Evolutionary conservation across 2,797 vertebrate species (phyloP).

Genomic region (Rhyacichthys aspro): DNA sequence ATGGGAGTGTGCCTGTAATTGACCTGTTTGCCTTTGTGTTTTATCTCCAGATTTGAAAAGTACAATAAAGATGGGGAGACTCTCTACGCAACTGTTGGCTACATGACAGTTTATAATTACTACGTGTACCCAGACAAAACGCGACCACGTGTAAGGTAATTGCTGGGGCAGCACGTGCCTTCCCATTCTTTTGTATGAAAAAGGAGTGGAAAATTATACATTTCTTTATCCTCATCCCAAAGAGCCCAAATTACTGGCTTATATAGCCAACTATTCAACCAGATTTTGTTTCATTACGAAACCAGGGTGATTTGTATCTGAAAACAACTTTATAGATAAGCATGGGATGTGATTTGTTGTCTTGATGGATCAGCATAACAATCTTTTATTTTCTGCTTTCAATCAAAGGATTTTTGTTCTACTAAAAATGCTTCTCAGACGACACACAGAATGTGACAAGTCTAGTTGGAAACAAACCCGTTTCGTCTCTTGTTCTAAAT

Average conservation of each 20-base stretch:
- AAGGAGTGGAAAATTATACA: slow-evolving; percentile 84
- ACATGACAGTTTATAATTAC: slow-evolving; percentile 99
- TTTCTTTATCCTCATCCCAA: slow-evolving; percentile 81
- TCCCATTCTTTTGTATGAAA: slow-evolving; percentile 88
- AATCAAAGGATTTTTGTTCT: slow-evolving; percentile 38
- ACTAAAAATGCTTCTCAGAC: slow-evolving; percentile 25
- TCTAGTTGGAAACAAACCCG: slow-evolving; percentile 21
- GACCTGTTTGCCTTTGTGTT: slow-evolving; percentile 99
- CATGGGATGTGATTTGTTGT: slow-evolving; percentile 67
- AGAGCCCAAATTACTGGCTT: slow-evolving; percentile 83
- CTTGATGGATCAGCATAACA: slow-evolving; percentile 55
- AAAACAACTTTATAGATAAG: slow-evolving; percentile 76
- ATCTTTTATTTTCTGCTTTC: slow-evolving; percentile 53
- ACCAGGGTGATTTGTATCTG: slow-evolving; percentile 71
- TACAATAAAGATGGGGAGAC: slow-evolving; percentile 99
- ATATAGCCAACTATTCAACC: slow-evolving; percentile 77
- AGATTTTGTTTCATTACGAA: slow-evolving; percentile 75
- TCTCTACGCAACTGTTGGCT: slow-evolving; percentile 98
- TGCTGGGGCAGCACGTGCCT: slow-evolving; percentile 94
- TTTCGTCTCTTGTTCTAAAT: slow-evolving; percentile 39
- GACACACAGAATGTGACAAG: slow-evolving; percentile 24
- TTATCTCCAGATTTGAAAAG: slow-evolving; percentile 99
- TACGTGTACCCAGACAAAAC: slow-evolving; percentile 99
- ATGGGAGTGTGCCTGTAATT: slow-evolving; percentile 98
- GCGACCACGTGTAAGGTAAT: slow-evolving; percentile 99